These are phyloP conservation scores for Pomacea canaliculata DNA, from an alignment of 2,888 invertebrate genomes.

Conservation along the genomic window DNA sequence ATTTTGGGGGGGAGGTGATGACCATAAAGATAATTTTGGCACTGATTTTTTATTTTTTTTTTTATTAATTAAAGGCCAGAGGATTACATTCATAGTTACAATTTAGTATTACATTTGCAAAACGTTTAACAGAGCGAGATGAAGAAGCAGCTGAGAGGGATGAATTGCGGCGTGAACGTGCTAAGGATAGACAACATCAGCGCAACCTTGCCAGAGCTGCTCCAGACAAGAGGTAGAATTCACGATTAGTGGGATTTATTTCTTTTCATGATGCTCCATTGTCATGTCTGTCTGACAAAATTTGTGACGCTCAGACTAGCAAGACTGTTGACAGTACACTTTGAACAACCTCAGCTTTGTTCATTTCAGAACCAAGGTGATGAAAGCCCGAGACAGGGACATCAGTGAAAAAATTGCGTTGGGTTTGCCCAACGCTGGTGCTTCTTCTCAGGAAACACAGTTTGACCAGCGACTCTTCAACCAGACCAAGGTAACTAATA, in stretches of 20 bases:
- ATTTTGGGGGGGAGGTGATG: no score
- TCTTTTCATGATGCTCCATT: no score
- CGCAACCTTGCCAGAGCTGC: conserved; percentile 93
- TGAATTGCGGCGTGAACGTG: conserved; percentile 84
- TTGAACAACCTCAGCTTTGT: no score
- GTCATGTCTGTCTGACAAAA: no score
- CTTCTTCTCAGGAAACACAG: conserved; percentile 79
- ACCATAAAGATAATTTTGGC: no score
- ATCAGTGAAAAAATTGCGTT: conserved; percentile 98
- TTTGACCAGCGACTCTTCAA: conserved; percentile 98
- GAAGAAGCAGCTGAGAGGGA: conserved; percentile 77
- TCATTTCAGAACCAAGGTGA: conserved; percentile 78
- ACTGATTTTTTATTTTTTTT: no score
- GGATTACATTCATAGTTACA: no score
- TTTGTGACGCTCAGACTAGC: no score
- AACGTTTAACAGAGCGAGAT: conserved; percentile 67
- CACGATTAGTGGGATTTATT: no score
- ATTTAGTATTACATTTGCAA: no score
- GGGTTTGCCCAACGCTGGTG: conserved; percentile 85
- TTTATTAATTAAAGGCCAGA: no score
- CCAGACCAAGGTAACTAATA: conserved; percentile 75
- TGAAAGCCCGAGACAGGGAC: conserved; percentile 83
- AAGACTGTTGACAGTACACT: no score
- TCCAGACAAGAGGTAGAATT: conserved; percentile 81
- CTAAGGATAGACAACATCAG: conserved; percentile 92